These are phyloP conservation scores for Parotia lawesii DNA, from an alignment of 2,113 vertebrate species.

Conservation along the genomic window DNA sequence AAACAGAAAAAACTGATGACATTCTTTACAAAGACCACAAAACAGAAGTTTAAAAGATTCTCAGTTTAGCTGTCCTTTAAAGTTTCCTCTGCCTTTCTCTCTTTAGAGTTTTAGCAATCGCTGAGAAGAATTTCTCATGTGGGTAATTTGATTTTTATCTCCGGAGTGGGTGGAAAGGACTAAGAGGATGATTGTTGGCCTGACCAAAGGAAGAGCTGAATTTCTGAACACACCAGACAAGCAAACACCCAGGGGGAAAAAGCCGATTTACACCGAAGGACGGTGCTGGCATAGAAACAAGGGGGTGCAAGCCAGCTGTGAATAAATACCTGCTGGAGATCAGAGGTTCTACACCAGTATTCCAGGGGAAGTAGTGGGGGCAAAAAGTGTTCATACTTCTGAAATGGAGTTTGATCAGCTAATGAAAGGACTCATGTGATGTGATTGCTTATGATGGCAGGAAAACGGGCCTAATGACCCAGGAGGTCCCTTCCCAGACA, in stretches of 20 bases:
- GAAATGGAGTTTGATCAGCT: background rate
- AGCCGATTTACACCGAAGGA: background rate
- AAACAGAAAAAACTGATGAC: background rate
- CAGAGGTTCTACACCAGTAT: background rate
- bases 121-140: background rate
- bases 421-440: background rate
- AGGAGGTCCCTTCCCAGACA: background rate
- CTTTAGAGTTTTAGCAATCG: background rate
- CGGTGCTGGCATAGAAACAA: background rate
- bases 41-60: background rate
- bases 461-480: background rate
- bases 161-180: background rate
- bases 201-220: background rate
- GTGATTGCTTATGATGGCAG: background rate
- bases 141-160: background rate
- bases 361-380: background rate
- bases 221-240: background rate
- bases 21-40: background rate
- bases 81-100: background rate
- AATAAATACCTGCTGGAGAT: background rate
- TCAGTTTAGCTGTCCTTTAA: background rate
- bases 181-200: background rate
- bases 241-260: background rate
- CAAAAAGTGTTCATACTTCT: background rate
- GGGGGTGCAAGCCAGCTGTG: background rate